A percentile compares a stretch with the other conserved stretches of the same genome.
phyloP scores from a whole-genome alignment of 2,888 invertebrate species.

The Nomada ferruginata region DNA sequence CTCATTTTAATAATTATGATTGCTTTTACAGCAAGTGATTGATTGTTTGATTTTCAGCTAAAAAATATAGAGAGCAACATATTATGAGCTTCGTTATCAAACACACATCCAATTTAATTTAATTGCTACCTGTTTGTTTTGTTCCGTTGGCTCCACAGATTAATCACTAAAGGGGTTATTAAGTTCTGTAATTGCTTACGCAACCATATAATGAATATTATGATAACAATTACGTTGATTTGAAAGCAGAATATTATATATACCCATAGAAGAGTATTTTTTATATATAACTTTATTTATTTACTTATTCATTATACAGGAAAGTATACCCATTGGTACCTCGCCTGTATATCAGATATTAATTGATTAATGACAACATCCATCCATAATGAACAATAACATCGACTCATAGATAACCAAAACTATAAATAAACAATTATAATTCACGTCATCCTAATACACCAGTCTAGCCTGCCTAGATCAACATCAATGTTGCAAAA shows the following conservation, averaged over 20 bases:
- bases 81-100: neutral
- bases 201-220: neutral
- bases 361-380: too few relatives aligned
- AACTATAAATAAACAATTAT: too few relatives aligned
- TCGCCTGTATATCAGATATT: too few relatives aligned
- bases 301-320: too few relatives aligned
- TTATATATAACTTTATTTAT: too few relatives aligned
- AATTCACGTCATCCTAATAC: too few relatives aligned
- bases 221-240: conserved; percentile 17
- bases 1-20: neutral
- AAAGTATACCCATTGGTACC: too few relatives aligned
- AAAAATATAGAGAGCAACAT: neutral
- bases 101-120: neutral
- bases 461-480: too few relatives aligned
- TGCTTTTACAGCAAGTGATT: neutral
- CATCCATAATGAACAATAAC: too few relatives aligned
- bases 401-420: too few relatives aligned
- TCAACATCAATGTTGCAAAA: too few relatives aligned
- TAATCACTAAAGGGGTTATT: conserved; percentile 10
- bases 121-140: conserved; percentile 8
- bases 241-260: neutral
- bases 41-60: neutral
- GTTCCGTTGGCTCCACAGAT: neutral
- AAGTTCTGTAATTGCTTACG: neutral
- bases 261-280: neutral